Conservation (phyloP, 2,888 invertebrate genomes). For the Syrphus vitripennis region DNA sequence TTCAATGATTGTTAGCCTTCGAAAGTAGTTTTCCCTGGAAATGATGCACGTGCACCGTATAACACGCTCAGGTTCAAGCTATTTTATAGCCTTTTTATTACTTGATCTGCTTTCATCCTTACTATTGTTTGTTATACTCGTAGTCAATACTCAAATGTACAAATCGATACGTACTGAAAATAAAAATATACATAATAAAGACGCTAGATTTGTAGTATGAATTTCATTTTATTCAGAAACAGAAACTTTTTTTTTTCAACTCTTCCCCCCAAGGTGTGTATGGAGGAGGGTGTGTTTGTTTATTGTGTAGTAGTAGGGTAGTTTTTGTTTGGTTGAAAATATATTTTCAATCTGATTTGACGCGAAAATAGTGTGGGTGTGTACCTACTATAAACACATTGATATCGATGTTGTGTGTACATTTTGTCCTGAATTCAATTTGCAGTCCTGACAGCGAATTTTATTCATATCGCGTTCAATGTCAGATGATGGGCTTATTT, state of each 20-base stretch:
- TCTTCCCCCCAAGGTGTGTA: background rate
- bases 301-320: background rate
- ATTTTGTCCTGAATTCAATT: slow-evolving; percentile 62
- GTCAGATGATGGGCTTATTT: background rate
- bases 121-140: slow-evolving; percentile 5
- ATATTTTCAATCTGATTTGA: background rate
- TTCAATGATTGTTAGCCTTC: background rate
- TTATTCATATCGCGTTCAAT: slow-evolving; percentile 30
- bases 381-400: background rate
- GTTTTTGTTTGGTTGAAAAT: background rate
- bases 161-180: background rate
- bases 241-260: background rate
- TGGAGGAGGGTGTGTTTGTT: background rate
- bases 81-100: slow-evolving; percentile 22
- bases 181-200: background rate
- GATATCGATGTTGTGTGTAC: slow-evolving; percentile 13
- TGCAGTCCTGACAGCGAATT: slow-evolving; percentile 44
- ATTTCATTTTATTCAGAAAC: background rate
- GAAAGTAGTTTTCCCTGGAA: background rate
- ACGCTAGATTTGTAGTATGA: background rate
- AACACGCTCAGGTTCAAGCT: background rate
- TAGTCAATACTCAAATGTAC: background rate
- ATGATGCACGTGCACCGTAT: too few relatives aligned
- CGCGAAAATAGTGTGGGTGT: background rate
- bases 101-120: slow-evolving; percentile 14